Evolutionary conservation across 2,888 invertebrate genomes (phyloP), one percentile per base, ranked within the genome.

Genomic region (Thymelicus acteon): DNA sequence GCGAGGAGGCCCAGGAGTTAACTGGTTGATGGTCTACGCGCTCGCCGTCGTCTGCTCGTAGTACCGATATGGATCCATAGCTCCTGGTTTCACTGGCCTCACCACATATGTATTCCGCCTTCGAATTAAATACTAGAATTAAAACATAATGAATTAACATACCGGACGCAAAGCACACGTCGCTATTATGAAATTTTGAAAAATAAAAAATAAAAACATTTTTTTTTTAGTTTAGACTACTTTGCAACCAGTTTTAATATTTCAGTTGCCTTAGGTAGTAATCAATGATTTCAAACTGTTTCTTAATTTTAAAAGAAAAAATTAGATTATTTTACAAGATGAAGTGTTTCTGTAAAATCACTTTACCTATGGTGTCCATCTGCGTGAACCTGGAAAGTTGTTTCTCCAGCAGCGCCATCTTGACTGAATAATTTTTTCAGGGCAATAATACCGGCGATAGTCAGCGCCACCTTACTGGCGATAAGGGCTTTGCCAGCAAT

Each of bases 401-500:
- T 94, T 83, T 95, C 95, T 74, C 95, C 95, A 73, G 95, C 93
- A 74, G 94, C 89, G 75, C 93, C 90, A 76, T 96, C 96, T 75
- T 95, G 95, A 73, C 96, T 95, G 90, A 96, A 96, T 75, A 96
- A 92, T 85, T 96, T 96, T 91, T 96, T 96, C 77, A 96, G 87
- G 31, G 95, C 96, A 78, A 96, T 95, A 72, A 96, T 96, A 68
- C 96, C 95, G 73, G 96, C 95, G 78, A 96, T 96, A 73, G 96
- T 95, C 72, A 96, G 86, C 2, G 96, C 96, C 62, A 96, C 95
- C 85, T 96, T 96, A 84, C 96, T 96, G 76, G 96, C 96, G 74
- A 96, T 95, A 74, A 96, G 91, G 48, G 96, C 96, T 85, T 96
- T 96, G 61, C 95, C 96, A 62, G 96, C 96, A 79, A 96, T 95